Percentiles rank a stretch among this genome's conserved stretches.
Evolutionary conservation across 2,888 invertebrate species (phyloP).

Genomic region (Philaethria dido): DNA sequence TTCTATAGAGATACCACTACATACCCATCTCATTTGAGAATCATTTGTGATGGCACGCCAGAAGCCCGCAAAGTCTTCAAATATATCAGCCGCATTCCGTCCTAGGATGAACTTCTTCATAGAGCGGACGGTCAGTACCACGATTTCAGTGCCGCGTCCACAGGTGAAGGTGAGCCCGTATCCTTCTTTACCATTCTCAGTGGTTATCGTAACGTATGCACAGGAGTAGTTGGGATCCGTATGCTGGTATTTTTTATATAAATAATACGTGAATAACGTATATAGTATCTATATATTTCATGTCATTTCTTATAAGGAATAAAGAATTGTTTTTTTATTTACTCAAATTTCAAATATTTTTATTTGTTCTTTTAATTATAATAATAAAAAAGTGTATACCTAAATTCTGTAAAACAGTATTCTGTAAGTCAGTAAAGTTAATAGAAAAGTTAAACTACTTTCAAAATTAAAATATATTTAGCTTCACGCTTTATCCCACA

Average conservation of each 20-base stretch:
- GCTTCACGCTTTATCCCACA: no score
- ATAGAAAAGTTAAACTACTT: no score
- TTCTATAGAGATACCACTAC: neutral
- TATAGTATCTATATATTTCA: neutral
- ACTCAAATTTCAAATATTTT: no score
- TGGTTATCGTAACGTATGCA: constrained; percentile 92
- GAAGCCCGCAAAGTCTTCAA: constrained; percentile 89
- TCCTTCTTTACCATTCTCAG: constrained; percentile 86
- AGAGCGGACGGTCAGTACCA: constrained; percentile 89
- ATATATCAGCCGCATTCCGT: constrained; percentile 87
- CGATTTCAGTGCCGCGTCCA: constrained; percentile 94
- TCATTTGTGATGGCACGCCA: constrained; percentile 94
- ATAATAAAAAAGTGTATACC: no score
- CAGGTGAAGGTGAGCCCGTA: constrained; percentile 94
- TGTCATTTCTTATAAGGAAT: no score
- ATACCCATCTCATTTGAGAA: constrained; percentile 95
- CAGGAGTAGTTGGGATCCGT: constrained; percentile 96
- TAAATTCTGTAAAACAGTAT: no score
- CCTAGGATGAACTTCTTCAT: constrained; percentile 88
- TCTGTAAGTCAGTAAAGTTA: no score
- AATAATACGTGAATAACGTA: neutral
- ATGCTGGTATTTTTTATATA: constrained; percentile 82
- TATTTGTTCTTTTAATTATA: no score
- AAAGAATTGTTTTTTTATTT: no score
- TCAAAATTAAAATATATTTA: no score